phyloP scores from a whole-genome alignment of 2,113 vertebrate species.

The Oreocharis arfaki region DNA sequence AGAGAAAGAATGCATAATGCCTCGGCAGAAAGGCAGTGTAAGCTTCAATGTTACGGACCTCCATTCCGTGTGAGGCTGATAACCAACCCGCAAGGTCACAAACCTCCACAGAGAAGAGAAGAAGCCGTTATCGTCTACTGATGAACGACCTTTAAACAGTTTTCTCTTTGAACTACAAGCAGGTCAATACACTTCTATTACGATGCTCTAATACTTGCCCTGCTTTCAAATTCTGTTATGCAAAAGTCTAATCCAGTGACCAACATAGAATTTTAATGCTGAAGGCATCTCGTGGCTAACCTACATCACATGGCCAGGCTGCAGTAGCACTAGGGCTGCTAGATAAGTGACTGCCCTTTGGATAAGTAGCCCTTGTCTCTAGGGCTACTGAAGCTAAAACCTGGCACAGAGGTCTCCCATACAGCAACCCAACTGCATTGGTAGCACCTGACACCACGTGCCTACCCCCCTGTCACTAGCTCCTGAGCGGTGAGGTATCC shows the following conservation, averaged over 20 bases:
- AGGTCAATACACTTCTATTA: not conserved
- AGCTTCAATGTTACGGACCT: not conserved
- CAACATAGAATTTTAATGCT: not conserved
- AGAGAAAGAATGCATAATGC: not conserved
- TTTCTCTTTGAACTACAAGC: not conserved
- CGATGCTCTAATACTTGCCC: not conserved
- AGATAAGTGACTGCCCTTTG: not conserved
- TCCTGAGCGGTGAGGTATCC: not conserved
- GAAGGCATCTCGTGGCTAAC: not conserved
- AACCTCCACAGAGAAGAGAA: not conserved
- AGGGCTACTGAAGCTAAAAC: not conserved
- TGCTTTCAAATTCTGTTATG: not conserved
- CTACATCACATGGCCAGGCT: not conserved
- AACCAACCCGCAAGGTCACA: not conserved
- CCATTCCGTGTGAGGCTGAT: not conserved
- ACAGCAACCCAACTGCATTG: not conserved
- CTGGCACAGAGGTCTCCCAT: not conserved
- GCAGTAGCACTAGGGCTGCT: not conserved
- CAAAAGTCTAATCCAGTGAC: not conserved
- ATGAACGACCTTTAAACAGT: not conserved
- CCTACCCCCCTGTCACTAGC: not conserved
- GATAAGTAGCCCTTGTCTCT: not conserved
- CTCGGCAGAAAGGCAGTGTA: not conserved
- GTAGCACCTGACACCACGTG: not conserved
- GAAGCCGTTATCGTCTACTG: not conserved